Evolutionary conservation across 2,797 vertebrate genomes (phyloP).

Genomic region (Danionella dracula): DNA sequence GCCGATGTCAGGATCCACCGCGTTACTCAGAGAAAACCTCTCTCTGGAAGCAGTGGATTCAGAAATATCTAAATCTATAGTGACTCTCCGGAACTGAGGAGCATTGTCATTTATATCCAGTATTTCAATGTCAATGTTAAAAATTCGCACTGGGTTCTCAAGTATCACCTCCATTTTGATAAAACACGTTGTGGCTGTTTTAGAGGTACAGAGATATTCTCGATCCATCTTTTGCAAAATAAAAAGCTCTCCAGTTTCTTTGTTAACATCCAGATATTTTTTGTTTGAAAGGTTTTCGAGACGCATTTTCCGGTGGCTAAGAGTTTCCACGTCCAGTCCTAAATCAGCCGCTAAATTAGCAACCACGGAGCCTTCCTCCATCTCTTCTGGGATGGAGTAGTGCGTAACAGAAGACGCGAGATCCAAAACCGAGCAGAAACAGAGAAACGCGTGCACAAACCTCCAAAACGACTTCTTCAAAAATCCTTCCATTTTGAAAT

Average conservation of each 20-base stretch:
- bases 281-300: slow-evolving; percentile 44
- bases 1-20: slow-evolving; percentile 55
- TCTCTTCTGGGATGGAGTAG: slow-evolving; percentile 53
- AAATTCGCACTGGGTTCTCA: slow-evolving; percentile 54
- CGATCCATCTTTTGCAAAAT: slow-evolving; percentile 44
- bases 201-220: slow-evolving; percentile 30
- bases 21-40: slow-evolving; percentile 50
- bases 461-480: neutral
- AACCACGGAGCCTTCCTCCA: slow-evolving; percentile 47
- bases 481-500: slow-evolving; percentile 11
- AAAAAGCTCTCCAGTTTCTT: slow-evolving; percentile 56
- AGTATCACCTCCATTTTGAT: slow-evolving; percentile 56
- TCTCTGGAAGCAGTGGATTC: slow-evolving; percentile 49
- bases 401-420: slow-evolving; percentile 37
- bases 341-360: slow-evolving; percentile 51
- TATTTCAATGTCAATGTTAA: slow-evolving; percentile 55
- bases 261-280: slow-evolving; percentile 57
- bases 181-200: slow-evolving; percentile 45
- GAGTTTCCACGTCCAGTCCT: slow-evolving; percentile 40
- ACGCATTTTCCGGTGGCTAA: slow-evolving; percentile 42
- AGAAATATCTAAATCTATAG: slow-evolving; percentile 45
- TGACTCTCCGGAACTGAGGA: slow-evolving; percentile 38
- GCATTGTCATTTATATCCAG: slow-evolving; percentile 62
- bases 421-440: neutral
- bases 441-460: slow-evolving; percentile 33